Conservation (phyloP, 2,113 vertebrate species). For the Trochalopteron elliotii region DNA sequence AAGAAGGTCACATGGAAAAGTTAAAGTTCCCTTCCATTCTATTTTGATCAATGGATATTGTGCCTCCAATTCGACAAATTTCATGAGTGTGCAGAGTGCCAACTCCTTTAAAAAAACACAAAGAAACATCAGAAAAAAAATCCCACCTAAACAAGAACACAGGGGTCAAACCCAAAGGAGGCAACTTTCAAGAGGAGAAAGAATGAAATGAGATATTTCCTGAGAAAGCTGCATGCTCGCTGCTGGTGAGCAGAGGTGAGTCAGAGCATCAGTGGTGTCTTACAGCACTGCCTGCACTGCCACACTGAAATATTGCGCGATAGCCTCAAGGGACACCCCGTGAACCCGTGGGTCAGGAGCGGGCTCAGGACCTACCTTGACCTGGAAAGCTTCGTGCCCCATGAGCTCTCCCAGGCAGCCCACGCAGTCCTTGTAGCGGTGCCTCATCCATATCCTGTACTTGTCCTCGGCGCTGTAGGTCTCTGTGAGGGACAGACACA, state of each 20-base stretch:
- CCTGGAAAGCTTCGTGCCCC: constrained; percentile 66
- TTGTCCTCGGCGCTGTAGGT: constrained; percentile 75
- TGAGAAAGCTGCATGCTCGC: rapidly evolving
- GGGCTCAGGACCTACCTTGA: constrained; percentile 76
- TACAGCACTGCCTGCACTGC: neutral
- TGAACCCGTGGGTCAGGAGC: rapidly evolving
- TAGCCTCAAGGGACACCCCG: rapidly evolving
- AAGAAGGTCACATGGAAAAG: constrained; percentile 84
- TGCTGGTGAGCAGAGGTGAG: neutral
- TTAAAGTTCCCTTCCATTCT: constrained; percentile 83
- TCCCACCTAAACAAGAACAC: neutral
- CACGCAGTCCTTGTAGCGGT: constrained; percentile 87
- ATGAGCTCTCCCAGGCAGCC: constrained; percentile 79
- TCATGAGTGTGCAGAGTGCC: constrained; percentile 85
- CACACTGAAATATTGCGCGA: rapidly evolving
- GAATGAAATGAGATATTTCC: rapidly evolving
- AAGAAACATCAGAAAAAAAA: neutral
- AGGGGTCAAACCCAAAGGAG: neutral
- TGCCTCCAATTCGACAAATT: constrained; percentile 85
- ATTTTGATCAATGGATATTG: constrained; percentile 78
- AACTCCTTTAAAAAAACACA: constrained; percentile 72
- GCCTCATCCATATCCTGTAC: constrained; percentile 88
- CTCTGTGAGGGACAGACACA: constrained; percentile 36
- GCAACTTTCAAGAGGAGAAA: neutral
- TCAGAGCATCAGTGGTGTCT: rapidly evolving